These are phyloP conservation scores for Cairina moschata DNA, from an alignment of 2,113 vertebrate genomes.

Conservation along the genomic window DNA sequence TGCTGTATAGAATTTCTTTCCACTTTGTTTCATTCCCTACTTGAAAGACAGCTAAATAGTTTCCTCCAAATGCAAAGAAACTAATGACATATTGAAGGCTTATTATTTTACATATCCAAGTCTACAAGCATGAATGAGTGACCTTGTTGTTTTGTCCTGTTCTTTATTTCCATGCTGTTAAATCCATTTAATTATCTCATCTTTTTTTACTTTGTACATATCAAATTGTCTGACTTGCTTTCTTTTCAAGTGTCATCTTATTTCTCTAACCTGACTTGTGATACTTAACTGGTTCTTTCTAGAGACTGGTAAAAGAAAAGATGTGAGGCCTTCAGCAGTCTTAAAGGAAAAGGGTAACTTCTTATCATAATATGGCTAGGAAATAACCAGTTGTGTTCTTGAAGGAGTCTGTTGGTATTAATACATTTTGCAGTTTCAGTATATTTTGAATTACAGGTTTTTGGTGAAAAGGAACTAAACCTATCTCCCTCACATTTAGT, in stretches of 20 bases:
- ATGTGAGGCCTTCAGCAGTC: conserved; percentile 54
- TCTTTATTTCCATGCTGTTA: not conserved
- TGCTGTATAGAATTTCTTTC: not conserved
- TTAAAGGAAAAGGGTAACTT: conserved; percentile 75
- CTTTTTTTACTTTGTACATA: not conserved
- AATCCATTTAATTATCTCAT: conserved; percentile 17
- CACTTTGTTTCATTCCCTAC: not conserved
- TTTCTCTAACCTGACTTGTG: conserved; percentile 25
- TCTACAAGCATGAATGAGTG: not conserved
- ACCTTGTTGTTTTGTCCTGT: not conserved
- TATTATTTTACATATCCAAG: conserved; percentile 1
- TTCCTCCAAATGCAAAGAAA: not conserved
- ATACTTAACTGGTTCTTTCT: conserved; percentile 64
- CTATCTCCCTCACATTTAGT: not conserved
- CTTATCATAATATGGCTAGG: not conserved
- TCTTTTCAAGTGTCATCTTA: conserved; percentile 4
- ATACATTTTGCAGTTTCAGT: not conserved
- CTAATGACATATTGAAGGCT: not conserved
- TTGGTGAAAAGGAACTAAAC: not conserved
- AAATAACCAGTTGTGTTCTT: not conserved
- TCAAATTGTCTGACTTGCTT: not conserved
- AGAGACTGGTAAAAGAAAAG: conserved; percentile 71
- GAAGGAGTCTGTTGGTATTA: not conserved
- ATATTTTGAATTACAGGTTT: not conserved
- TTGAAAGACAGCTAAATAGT: not conserved